A percentile compares a stretch with the other conserved stretches of the same genome.
phyloP scores from a whole-genome alignment of 2,113 vertebrate genomes.

The Strigops habroptila region DNA sequence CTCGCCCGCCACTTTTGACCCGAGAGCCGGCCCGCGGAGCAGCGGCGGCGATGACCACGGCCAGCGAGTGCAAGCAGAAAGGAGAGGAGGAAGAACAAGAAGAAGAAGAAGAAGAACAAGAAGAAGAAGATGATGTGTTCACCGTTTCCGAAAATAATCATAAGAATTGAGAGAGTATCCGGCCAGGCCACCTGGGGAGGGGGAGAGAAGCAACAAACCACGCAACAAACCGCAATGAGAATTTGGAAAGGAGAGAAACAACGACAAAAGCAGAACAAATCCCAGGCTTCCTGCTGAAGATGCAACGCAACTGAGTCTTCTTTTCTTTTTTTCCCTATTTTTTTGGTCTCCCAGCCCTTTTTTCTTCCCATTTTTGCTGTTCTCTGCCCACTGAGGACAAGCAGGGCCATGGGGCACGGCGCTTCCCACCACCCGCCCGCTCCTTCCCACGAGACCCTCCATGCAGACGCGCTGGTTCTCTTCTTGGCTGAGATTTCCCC shows the following conservation, averaged over 20 bases:
- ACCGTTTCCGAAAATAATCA: slow-evolving; percentile 56
- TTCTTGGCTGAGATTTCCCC: background rate
- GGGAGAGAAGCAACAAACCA: slow-evolving; percentile 4
- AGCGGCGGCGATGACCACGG: slow-evolving; percentile 33
- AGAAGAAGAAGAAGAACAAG: background rate
- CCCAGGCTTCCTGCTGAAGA: slow-evolving; percentile 64
- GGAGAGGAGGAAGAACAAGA: slow-evolving; percentile 8
- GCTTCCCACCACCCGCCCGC: background rate
- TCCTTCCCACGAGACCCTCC: background rate
- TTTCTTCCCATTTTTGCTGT: fast-evolving
- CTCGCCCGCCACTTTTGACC: slow-evolving; percentile 86
- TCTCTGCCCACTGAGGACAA: background rate
- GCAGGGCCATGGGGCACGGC: background rate
- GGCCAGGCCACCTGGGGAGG: slow-evolving; percentile 65
- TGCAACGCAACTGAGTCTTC: slow-evolving; percentile 56
- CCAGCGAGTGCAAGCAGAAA: background rate
- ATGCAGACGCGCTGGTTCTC: background rate
- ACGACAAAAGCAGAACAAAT: background rate
- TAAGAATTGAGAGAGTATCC: slow-evolving; percentile 67
- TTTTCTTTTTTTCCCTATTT: slow-evolving; percentile 19
- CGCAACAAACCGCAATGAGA: background rate
- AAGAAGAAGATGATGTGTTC: slow-evolving; percentile 32
- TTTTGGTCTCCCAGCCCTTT: background rate
- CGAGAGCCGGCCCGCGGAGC: slow-evolving; percentile 10
- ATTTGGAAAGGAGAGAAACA: slow-evolving; percentile 43